Base-by-base conservation (phyloP, 2,113 vertebrate genomes). In the Columba livia region DNA sequence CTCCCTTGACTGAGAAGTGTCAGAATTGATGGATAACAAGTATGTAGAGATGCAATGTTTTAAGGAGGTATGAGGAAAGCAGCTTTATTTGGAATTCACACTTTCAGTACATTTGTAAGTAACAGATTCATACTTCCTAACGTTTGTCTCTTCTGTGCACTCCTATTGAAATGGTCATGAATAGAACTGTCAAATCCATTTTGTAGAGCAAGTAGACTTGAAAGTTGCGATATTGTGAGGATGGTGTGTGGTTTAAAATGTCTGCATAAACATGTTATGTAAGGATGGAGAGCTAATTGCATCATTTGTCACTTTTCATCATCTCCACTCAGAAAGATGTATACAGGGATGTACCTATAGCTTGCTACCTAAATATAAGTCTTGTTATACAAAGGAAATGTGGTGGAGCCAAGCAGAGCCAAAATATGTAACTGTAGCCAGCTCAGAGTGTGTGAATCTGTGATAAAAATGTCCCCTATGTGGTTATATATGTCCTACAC, bases 81-180 rank as follows among this genome's bases (percentile, higher is more conserved):
- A 96, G 26, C 83, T 97, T 91, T 94, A 44, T 87, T 93, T 67
- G 81, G 85, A 94, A 90, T 79, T 67, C 93, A 85, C 60, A 92
- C 80, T 89, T 64, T 95, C 70, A 66, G 90, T 93, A 85, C 61
- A 23, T 93, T 86, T 97, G 86, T 93, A 96, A 97, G 97, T 97
- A 97, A 96, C 91, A 91, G 94, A 96, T 93, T 95, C 90, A 24
- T 94, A 89, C 90, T 95, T 96, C 81, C 93, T 96, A 95, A 95
- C 53, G 66, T 96, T 88, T 96, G 82, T 94, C 80, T 97, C 94
- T 95, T 96, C 84, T 47, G 94, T 88, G 92, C 94, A 48, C 88
- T 97, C 90, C 94, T 96, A 5, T 96, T 92, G 87, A 96, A 90
- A 60, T 77, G 51, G 79, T 93, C 93, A 85, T 85, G 90, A 95